These are phyloP conservation scores for Ibycter americanus DNA, from an alignment of 2,797 vertebrate genomes.

Conservation along the genomic window DNA sequence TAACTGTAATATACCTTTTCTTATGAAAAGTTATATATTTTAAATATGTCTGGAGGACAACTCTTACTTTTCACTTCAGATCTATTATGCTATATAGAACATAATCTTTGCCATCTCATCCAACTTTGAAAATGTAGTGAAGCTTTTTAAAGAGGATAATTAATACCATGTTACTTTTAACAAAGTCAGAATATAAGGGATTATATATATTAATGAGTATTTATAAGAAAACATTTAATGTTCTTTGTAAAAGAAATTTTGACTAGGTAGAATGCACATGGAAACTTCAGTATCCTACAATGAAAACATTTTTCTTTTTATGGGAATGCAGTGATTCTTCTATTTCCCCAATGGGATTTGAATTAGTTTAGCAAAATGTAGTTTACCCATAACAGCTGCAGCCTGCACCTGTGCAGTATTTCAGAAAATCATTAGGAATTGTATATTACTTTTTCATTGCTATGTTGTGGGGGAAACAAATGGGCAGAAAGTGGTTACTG, in stretches of 20 bases:
- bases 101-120: not conserved
- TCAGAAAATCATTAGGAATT: slow-evolving; percentile 62
- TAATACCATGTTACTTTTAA: not conserved
- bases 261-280: not conserved
- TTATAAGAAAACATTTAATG: slow-evolving; percentile 3
- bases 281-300: slow-evolving; percentile 56
- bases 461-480: slow-evolving; percentile 39
- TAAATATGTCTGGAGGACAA: not conserved
- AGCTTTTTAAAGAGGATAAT: not conserved
- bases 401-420: slow-evolving; percentile 74
- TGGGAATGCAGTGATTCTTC: slow-evolving; percentile 55
- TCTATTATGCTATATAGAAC: not conserved
- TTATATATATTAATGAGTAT: not conserved
- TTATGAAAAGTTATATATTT: not conserved
- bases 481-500: slow-evolving; percentile 42
- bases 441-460: slow-evolving; percentile 65
- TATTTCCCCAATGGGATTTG: slow-evolving; percentile 64
- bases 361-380: slow-evolving; percentile 74
- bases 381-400: slow-evolving; percentile 77
- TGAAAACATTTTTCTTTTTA: slow-evolving; percentile 62
- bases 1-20: not conserved
- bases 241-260: slow-evolving; percentile 29
- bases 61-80: not conserved
- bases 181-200: not conserved
- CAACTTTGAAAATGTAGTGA: not conserved